Percentiles rank a stretch among this genome's conserved stretches.
Evolutionary conservation across 2,797 vertebrate species (phyloP).

Genomic region (Gambelia wislizenii): DNA sequence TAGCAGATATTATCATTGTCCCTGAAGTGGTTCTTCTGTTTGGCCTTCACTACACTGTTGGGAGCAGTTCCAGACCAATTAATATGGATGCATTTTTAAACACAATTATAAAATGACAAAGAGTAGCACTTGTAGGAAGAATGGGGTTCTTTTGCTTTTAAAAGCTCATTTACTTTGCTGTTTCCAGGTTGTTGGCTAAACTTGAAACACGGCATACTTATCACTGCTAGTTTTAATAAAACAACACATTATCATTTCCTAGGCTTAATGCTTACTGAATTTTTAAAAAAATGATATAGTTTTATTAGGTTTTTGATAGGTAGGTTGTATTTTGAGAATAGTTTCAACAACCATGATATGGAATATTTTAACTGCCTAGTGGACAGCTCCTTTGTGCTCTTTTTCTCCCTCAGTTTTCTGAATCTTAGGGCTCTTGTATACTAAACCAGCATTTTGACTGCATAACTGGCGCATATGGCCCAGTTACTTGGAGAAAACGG

Average conservation of each 20-base stretch:
- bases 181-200: neutral
- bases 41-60: neutral
- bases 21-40: neutral
- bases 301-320: neutral
- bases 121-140: neutral
- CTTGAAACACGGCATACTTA: neutral
- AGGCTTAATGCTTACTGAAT: neutral
- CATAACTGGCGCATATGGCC: too few species aligned
- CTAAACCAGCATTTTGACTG: too few species aligned
- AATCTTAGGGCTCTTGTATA: too few species aligned
- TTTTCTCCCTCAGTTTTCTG: neutral
- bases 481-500: too few species aligned
- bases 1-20: neutral
- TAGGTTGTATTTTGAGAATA: neutral
- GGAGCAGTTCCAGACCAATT: neutral
- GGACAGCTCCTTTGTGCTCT: neutral
- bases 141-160: neutral
- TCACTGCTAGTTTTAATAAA: neutral
- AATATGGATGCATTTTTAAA: neutral
- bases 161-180: neutral
- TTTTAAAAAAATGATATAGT: neutral
- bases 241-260: neutral
- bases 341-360: neutral
- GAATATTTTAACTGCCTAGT: neutral
- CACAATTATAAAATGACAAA: neutral